Evolutionary conservation across 2,113 vertebrate species (phyloP), one percentile per base, ranked within the genome.

Genomic region (Oxyura jamaicensis): DNA sequence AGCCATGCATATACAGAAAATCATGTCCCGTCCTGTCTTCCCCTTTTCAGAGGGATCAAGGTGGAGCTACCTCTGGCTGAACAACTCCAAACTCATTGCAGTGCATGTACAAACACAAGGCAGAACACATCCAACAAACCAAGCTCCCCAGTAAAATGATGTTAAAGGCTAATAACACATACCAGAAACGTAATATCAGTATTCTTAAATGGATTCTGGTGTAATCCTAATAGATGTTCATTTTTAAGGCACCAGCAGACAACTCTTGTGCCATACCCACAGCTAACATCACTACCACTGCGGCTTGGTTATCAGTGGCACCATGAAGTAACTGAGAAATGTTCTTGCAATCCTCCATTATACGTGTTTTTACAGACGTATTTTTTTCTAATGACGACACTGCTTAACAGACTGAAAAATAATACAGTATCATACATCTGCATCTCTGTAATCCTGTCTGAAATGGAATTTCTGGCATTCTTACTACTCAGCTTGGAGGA

Each of bases 31-130:
- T 42, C 14, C 11, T 72, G 29, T 52, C 56, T 48, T 81, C 78
- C 17, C 6, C 71, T 81, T 63, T 65, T 26, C 56, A 68, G 26
- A 56, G 13, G 21, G 35, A 66, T 66, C 22, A 36, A 75, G 74
- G 56, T 26, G 36, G 39, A 29, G 21, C 33, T 72, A 13, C 11
- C 4, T 56, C 39, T 25, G 19, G 9, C 13, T 41, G 39, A 75
- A 50, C 44, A 65, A 9, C 15, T 29, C 19, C 36, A 68, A 55
- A 63, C 48, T 71, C 33, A 11, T 10, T 60, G 13, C 4, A 68
- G 42, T 0, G 0, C 53, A 21, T 0, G 0, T 56, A 22, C 3
- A 72, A 86, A 75, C 6, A 11, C 6, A 84, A 75, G 84, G 60
- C 6, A 67, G 33, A 83, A 16, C 5, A 48, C 26, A 48, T 8